phyloP scores from a whole-genome alignment of 2,888 invertebrate species.

The Campoletis raptor region DNA sequence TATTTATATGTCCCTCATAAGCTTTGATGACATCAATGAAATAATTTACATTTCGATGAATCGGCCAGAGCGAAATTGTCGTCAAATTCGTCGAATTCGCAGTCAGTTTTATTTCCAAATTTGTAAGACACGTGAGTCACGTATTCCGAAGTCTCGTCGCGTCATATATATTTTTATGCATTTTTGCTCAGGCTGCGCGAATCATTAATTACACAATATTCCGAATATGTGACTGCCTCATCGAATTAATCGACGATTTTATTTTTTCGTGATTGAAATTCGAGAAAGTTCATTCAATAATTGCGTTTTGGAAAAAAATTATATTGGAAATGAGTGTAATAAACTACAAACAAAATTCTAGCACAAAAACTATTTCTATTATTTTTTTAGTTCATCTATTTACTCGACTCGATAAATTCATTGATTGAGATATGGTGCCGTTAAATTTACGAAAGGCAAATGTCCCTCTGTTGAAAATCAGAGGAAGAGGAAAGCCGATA shows the following conservation, averaged over 20 bases:
- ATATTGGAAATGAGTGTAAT: neutral
- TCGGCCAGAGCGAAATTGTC: slow-evolving; percentile 11
- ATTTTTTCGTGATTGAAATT: slow-evolving; percentile 11
- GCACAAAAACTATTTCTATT: neutral
- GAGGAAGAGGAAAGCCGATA: neutral
- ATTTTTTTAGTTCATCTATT: neutral
- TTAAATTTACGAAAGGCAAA: neutral
- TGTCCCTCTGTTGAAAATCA: neutral
- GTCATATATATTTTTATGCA: slow-evolving; percentile 20
- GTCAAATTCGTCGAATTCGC: slow-evolving; percentile 28
- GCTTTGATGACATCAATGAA: slow-evolving; percentile 28
- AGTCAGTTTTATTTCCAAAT: neutral
- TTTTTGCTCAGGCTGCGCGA: neutral
- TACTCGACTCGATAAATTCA: neutral
- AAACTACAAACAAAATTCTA: neutral
- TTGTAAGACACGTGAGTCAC: slow-evolving; percentile 27
- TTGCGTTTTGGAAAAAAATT: neutral
- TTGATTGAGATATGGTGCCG: neutral
- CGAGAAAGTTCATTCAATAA: neutral
- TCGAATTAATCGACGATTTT: neutral
- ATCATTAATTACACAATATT: slow-evolving; percentile 1
- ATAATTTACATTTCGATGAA: slow-evolving; percentile 26
- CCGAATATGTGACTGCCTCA: neutral
- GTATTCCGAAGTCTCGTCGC: neutral
- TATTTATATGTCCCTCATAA: neutral